Evolutionary conservation across 2,888 invertebrate genomes (phyloP).

Genomic region (Lysandra coridon): DNA sequence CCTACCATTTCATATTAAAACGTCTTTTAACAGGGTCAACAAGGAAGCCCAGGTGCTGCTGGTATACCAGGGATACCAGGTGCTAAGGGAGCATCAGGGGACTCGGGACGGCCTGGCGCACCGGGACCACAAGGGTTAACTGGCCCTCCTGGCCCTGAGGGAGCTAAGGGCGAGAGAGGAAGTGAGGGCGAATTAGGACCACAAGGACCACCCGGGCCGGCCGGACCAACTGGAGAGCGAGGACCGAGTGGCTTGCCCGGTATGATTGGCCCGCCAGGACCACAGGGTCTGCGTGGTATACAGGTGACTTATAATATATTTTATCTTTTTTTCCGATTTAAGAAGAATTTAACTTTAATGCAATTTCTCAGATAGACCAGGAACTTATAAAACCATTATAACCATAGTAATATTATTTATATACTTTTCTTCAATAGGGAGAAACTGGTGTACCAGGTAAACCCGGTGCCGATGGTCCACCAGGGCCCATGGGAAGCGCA

Average conservation of each 20-base stretch:
- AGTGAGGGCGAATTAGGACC: slow-evolving; percentile 85
- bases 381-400: too few species aligned
- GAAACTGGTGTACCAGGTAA: slow-evolving; percentile 87
- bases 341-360: too few species aligned
- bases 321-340: too few species aligned
- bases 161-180: slow-evolving; percentile 87
- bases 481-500: slow-evolving; percentile 83
- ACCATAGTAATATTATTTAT: not conserved
- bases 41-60: slow-evolving; percentile 84
- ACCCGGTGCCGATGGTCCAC: slow-evolving; percentile 86
- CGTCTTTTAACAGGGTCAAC: slow-evolving; percentile 80
- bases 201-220: slow-evolving; percentile 84
- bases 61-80: slow-evolving; percentile 86
- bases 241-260: slow-evolving; percentile 83
- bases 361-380: too few species aligned
- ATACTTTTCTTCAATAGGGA: slow-evolving; percentile 68
- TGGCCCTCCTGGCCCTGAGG: slow-evolving; percentile 86
- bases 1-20: not conserved
- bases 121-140: slow-evolving; percentile 85
- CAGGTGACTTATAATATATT: slow-evolving; percentile 62
- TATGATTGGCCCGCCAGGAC: slow-evolving; percentile 82
- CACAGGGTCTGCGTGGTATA: slow-evolving; percentile 83
- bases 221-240: slow-evolving; percentile 85
- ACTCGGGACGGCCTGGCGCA: slow-evolving; percentile 84
- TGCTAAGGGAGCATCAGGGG: slow-evolving; percentile 85